Evolutionary conservation across 2,888 invertebrate genomes (phyloP).

Genomic region (Lydus trimaculatus): DNA sequence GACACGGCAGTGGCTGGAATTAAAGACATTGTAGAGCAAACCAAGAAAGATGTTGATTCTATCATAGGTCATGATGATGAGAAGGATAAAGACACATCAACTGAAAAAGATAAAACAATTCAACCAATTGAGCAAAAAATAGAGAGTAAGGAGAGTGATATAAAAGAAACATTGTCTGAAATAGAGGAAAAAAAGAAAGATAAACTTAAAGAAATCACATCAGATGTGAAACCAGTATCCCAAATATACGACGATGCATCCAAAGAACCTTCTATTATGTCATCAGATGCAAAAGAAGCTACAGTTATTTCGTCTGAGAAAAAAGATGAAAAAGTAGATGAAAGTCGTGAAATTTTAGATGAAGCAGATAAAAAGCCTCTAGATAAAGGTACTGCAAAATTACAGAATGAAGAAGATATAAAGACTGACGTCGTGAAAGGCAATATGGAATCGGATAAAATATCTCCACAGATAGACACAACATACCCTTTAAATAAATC

Average conservation of each 20-base stretch:
- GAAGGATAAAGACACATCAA: neutral
- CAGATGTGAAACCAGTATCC: too few relatives aligned
- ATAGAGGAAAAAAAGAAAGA: neutral
- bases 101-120: neutral
- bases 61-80: neutral
- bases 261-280: neutral
- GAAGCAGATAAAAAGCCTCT: too few relatives aligned
- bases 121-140: neutral
- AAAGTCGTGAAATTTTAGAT: too few relatives aligned
- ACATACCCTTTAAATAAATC: too few relatives aligned
- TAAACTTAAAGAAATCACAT: too few relatives aligned
- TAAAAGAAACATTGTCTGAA: neutral
- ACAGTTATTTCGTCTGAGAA: neutral
- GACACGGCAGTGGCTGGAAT: neutral
- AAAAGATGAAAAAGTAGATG: too few relatives aligned
- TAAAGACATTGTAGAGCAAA: neutral
- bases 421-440: too few relatives aligned
- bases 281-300: neutral
- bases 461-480: too few relatives aligned
- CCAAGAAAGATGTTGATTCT: neutral
- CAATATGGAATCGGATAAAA: too few relatives aligned
- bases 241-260: neutral
- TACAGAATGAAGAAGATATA: neutral
- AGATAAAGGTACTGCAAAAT: slow-evolving; percentile 10
- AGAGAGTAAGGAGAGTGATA: neutral